Base-by-base conservation (phyloP, 2,888 invertebrate genomes). In the Arenicola marina region DNA sequence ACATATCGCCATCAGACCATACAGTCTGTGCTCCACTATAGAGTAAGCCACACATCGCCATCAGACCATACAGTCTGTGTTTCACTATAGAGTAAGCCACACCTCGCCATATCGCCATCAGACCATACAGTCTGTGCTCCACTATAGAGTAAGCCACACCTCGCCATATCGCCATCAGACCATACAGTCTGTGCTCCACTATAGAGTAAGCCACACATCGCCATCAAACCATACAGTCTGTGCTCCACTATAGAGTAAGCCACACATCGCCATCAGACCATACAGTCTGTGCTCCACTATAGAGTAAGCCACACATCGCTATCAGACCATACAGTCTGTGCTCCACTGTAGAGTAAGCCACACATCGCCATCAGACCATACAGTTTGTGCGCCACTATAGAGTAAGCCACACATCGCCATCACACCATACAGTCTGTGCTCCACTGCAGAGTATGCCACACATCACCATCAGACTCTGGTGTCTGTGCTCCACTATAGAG, bases 41-140 rank as follows among this genome's bases (percentile, higher is more conserved):
- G 65, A 63, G 68, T 68, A 61, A 51, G 63, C n/a, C 38, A 4
- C 59, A 55, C 59, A 33, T 62, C 11, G 61, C 59, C 45, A 38
- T 65, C n/a, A 21, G 62, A 32, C 68, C 68, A 2, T 61, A 66
- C 29, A 56, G 61, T 15, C 58, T 68, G 33, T 32, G 65, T 53
- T 61, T 60, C 34, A 56, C 63, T 7, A 59, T 68, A 11, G 65
- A 63, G 68, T 68, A 61, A 51, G 63, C n/a, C n/a, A n/a, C n/a
- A 3, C 44, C 32, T 15, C n/a, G 46, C 15, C 59, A 55, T 58
- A 33, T 62, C 11, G 61, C 59, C 45, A 38, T 65, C n/a, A 21
- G 62, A 32, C 68, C 68, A 2, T 61, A 66, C 29, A 56, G 61
- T 15, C 58, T 68, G 33, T 32, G 65, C 53, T 61, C 60, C 34